Conservation (phyloP, 2,113 vertebrate genomes). For the Corvus moneduloides region DNA sequence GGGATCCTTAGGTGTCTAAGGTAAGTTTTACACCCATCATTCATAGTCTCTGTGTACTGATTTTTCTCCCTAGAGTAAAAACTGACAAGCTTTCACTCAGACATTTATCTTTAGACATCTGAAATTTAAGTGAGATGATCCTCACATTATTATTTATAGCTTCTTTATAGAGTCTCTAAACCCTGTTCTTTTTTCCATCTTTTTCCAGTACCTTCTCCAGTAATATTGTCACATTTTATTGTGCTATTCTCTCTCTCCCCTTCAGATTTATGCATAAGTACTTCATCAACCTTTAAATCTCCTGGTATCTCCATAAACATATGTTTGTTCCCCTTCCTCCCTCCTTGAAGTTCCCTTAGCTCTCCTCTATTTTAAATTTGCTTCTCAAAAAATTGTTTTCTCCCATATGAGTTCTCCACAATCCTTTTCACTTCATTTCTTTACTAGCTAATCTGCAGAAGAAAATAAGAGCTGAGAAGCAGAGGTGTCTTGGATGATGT, state of each 20-base stretch:
- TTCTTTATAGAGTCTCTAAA: neutral
- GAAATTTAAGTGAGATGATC: neutral
- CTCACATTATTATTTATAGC: neutral
- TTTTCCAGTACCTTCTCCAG: neutral
- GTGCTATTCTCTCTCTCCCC: neutral
- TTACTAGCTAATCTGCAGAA: neutral
- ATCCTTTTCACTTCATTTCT: neutral
- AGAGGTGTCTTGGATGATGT: neutral
- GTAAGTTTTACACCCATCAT: neutral
- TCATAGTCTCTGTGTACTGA: neutral
- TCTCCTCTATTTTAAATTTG: conserved; percentile 13
- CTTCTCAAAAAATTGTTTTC: neutral
- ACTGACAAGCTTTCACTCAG: neutral
- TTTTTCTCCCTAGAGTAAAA: neutral
- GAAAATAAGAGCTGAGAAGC: neutral
- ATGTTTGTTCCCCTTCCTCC: neutral
- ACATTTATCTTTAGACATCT: neutral
- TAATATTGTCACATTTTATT: conserved; percentile 3
- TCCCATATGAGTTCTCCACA: neutral
- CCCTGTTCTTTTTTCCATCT: neutral
- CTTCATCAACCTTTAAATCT: conserved; percentile 44
- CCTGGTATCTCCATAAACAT: conserved; percentile 29
- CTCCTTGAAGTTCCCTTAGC: neutral
- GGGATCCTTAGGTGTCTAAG: neutral
- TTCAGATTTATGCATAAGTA: conserved; percentile 9